Evolutionary conservation across 1,140 invertebrate species (phyloP), one percentile per base, ranked within the genome.

Genomic region (Drosophila cardini): DNA sequence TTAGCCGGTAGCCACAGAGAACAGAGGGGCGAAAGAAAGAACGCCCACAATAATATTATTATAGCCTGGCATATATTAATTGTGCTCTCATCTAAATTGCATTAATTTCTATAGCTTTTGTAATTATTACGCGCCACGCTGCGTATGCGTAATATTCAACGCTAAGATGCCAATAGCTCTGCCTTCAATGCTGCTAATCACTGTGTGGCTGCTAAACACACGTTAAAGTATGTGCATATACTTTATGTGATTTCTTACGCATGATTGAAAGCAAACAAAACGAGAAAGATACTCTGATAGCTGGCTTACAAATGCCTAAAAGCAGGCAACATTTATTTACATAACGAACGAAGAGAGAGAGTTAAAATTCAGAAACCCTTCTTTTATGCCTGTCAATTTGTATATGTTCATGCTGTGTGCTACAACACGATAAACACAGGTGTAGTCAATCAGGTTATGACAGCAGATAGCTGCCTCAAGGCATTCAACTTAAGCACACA

Each of bases 211-310:
- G 21, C 21, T 26, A 26, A 26, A 26, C 21, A 26, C 5, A 26
- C 21, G 21, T 2, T 4, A 26, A 26, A 26, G 45, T 43, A 38
- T 55, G 32, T 21, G 11, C 32, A 26, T 36, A 58, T 30, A 50
- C 16, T 67, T 26, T 42, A 40, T 52, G 18, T 43, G 34, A 34
- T 64, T 38, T 50, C 9, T 13, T 21, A 21, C 36, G 26, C 56
- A 60, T 70, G 67, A 70, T 70, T 62, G 48, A 63, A 70, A 46
- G 60, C 42, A 63, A 70, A 62, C 48, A 70, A 50, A 50, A 34
- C 30, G n/a, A 8, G 7, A 8, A 30, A 52, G 26, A 52, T 52
- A 30, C 18, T 8, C 10, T 11, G 42, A 32, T 32, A 16, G 34
- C 53, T 52, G 48, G 21, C 61, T 43, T 53, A 53, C 18, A 46